phyloP scores from a whole-genome alignment of 2,797 vertebrate genomes.

The Anas bernieri region DNA sequence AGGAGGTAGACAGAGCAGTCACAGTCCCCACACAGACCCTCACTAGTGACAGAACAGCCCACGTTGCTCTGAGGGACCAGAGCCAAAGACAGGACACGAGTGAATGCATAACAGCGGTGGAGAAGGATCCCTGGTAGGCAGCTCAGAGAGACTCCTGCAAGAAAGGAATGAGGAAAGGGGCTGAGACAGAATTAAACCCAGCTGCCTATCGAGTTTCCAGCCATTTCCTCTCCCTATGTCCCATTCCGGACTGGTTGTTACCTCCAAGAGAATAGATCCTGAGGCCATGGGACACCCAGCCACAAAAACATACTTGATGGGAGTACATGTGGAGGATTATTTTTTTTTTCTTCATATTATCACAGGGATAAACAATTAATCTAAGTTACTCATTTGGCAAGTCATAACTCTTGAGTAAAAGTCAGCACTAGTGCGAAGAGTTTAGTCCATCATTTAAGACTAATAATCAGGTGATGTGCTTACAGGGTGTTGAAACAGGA shows the following conservation, averaged over 20 bases:
- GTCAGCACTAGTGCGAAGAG: neutral
- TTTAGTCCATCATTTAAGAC: neutral
- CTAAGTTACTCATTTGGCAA: neutral
- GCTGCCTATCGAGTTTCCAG: neutral
- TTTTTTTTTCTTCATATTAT: neutral
- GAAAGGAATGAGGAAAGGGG: neutral
- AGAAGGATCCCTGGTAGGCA: neutral
- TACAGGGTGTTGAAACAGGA: neutral
- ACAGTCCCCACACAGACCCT: neutral
- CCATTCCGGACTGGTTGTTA: neutral
- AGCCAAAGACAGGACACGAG: neutral
- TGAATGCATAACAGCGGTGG: neutral
- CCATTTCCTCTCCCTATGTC: neutral
- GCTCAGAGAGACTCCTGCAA: neutral
- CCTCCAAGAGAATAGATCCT: neutral
- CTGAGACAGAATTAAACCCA: neutral
- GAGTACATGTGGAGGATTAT: neutral
- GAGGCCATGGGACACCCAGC: neutral
- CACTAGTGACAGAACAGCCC: neutral
- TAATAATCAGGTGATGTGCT: neutral
- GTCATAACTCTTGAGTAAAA: neutral
- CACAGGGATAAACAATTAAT: neutral
- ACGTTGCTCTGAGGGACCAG: neutral
- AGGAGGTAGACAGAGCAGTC: neutral
- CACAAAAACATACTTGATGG: neutral